Percentiles rank a stretch among this genome's conserved stretches.
These are phyloP conservation scores for Acipenser transmontanus DNA, from an alignment of 2,797 vertebrate species.

Conservation along the genomic window DNA sequence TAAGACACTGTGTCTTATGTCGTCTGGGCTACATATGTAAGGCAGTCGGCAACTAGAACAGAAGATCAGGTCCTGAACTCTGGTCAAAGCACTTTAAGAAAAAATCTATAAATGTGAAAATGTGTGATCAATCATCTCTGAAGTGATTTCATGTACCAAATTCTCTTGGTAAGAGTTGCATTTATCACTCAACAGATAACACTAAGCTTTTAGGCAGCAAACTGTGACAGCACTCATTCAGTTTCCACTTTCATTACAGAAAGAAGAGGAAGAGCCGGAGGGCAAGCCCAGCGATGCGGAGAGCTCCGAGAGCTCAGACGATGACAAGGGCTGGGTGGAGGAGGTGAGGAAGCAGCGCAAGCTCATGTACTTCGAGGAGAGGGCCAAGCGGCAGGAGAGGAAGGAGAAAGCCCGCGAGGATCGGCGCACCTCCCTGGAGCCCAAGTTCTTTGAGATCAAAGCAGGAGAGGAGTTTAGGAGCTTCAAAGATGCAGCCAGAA, in stretches of 20 bases:
- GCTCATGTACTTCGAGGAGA: slow-evolving; percentile 72
- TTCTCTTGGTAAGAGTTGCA: too few relatives aligned
- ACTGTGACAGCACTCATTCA: too few relatives aligned
- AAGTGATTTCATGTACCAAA: too few relatives aligned
- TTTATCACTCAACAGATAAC: too few relatives aligned
- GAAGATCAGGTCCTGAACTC: too few relatives aligned
- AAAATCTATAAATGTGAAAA: too few relatives aligned
- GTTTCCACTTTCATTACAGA: slow-evolving; percentile 22
- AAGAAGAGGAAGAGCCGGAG: slow-evolving; percentile 82
- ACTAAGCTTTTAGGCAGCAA: too few relatives aligned
- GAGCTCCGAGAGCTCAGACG: slow-evolving; percentile 84
- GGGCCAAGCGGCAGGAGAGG: slow-evolving; percentile 62
- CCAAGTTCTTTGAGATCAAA: slow-evolving; percentile 94
- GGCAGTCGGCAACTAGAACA: too few relatives aligned
- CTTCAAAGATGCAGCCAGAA: slow-evolving; percentile 77
- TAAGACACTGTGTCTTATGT: too few relatives aligned
- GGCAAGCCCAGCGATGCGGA: slow-evolving; percentile 86
- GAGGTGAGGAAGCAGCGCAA: slow-evolving; percentile 91
- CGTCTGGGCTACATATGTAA: too few relatives aligned
- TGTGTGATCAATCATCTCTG: too few relatives aligned
- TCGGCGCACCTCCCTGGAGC: slow-evolving; percentile 73
- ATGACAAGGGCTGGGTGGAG: slow-evolving; percentile 94
- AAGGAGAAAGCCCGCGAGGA: slow-evolving; percentile 56
- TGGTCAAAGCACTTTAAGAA: too few relatives aligned
- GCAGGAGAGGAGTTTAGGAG: slow-evolving; percentile 91